These are phyloP conservation scores for Bovichtus variegatus DNA, from an alignment of 2,797 vertebrate genomes.

Conservation along the genomic window DNA sequence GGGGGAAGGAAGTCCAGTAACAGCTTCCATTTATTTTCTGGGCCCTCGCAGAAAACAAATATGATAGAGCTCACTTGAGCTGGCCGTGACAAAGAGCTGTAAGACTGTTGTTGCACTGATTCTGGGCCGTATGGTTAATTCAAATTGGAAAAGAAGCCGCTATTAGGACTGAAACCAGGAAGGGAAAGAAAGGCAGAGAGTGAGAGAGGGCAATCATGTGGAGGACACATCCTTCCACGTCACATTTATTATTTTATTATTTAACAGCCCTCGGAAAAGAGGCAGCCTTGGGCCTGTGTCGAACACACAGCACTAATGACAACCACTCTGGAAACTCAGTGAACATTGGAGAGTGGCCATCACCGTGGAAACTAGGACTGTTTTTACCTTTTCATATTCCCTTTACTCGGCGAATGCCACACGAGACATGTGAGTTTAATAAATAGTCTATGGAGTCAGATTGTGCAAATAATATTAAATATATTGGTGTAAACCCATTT, in stretches of 20 bases:
- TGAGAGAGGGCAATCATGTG: constrained; percentile 64
- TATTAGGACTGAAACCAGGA: constrained; percentile 27
- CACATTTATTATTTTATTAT: constrained; percentile 80
- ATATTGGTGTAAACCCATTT: neutral
- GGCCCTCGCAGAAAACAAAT: constrained; percentile 78
- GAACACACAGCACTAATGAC: constrained; percentile 60
- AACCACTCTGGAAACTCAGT: constrained; percentile 51
- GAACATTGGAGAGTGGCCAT: constrained; percentile 56
- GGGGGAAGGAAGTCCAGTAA: constrained; percentile 60
- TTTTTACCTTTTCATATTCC: constrained; percentile 41
- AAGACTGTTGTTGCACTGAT: constrained; percentile 15
- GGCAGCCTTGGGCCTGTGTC: constrained; percentile 58
- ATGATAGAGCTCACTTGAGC: constrained; percentile 56
- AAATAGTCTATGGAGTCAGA: neutral
- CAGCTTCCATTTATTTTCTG: constrained; percentile 80
- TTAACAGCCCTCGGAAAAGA: constrained; percentile 69
- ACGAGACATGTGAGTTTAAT: neutral
- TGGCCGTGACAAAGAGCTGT: constrained; percentile 48
- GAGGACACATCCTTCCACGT: constrained; percentile 79
- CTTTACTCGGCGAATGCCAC: constrained; percentile 17
- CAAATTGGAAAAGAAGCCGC: constrained; percentile 53
- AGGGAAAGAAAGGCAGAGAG: constrained; percentile 14
- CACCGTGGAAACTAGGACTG: constrained; percentile 42
- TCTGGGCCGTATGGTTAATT: constrained; percentile 57
- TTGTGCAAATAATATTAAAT: constrained; percentile 24